Base-by-base conservation (phyloP, 2,797 vertebrate species). In the Pseudopleuronectes americanus region DNA sequence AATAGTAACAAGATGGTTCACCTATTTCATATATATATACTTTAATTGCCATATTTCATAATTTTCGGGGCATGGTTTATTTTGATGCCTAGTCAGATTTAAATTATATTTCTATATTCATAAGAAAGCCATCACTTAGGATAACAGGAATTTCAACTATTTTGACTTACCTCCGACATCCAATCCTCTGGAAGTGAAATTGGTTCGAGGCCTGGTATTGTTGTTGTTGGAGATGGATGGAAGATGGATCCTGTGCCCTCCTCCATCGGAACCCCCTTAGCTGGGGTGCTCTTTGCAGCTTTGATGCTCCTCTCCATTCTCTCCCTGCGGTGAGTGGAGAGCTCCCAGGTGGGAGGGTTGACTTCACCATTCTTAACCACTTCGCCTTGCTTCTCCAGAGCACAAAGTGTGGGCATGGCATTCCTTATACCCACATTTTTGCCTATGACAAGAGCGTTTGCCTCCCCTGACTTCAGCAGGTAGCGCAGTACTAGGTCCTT, bases 311-410 rank as follows among this genome's bases (percentile, higher is more conserved):
- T 87, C 53, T 96, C 92, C 92, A 99, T 96, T 80, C 93, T 93
- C 76, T 96, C 95, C 0, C 94, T 94, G 26, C 95, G 96, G 68
- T 90, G 95, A 9, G 83, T 70, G 0, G 96, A 96, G 60, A 99
- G 92, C 6, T 94, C 88, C 97, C 97, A 99, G 0, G 84, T 90
- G 0, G 91, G 92, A 2, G 96, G 94, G 16, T 5, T 92, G 0
- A 88, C 38, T 0, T 90, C 51, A 0, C 81, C 72, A 54, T 94
- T 90, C 55, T 85, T 95, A 61, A 67, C 72, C 1, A 99, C 91
- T 0, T 99, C 96, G 0, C 98, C 97, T 77, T 96, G 93, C 82
- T 95, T 96, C 67, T 98, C 96, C 92, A 99, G 70, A 9, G 89
- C 79, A 0, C 92, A 91, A 0, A 99, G 94, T 8, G 95, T 94